Percentiles rank a stretch among this genome's conserved stretches.
phyloP scores from a whole-genome alignment of 2,888 invertebrate genomes.

The Lomographa bimaculata region DNA sequence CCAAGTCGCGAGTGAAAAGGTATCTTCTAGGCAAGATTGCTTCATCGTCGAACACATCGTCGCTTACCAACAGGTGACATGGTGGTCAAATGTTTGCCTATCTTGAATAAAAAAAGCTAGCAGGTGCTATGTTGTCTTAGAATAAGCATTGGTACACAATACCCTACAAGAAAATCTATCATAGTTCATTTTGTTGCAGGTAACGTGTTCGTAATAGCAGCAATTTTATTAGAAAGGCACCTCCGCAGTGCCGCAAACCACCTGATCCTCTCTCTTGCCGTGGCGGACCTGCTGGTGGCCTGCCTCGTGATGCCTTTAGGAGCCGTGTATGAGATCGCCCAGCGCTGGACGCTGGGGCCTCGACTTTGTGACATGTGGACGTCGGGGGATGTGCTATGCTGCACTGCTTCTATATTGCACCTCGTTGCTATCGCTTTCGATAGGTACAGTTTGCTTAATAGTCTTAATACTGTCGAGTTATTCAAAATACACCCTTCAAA shows the following conservation, averaged over 20 bases:
- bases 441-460: too few relatives aligned
- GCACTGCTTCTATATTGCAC: conserved; percentile 92
- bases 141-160: too few relatives aligned
- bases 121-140: too few relatives aligned
- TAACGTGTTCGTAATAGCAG: conserved; percentile 97
- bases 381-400: conserved; percentile 95
- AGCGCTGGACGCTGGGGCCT: conserved; percentile 93
- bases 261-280: conserved; percentile 94
- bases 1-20: too few relatives aligned
- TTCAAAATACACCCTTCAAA: too few relatives aligned
- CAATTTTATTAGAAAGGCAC: conserved; percentile 93
- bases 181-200: conserved; percentile 86
- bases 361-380: conserved; percentile 98
- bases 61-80: too few relatives aligned
- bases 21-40: too few relatives aligned
- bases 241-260: conserved; percentile 95
- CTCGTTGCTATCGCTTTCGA: conserved; percentile 92
- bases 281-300: conserved; percentile 95
- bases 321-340: conserved; percentile 90
- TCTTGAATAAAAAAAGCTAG: too few relatives aligned
- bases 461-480: too few relatives aligned
- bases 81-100: too few relatives aligned
- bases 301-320: conserved; percentile 91
- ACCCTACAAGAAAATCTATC: too few relatives aligned
- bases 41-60: too few relatives aligned